A percentile compares a stretch with the other conserved stretches of the same genome.
phyloP scores from a whole-genome alignment of 2,888 invertebrate species.

The Ectobius pallidus region DNA sequence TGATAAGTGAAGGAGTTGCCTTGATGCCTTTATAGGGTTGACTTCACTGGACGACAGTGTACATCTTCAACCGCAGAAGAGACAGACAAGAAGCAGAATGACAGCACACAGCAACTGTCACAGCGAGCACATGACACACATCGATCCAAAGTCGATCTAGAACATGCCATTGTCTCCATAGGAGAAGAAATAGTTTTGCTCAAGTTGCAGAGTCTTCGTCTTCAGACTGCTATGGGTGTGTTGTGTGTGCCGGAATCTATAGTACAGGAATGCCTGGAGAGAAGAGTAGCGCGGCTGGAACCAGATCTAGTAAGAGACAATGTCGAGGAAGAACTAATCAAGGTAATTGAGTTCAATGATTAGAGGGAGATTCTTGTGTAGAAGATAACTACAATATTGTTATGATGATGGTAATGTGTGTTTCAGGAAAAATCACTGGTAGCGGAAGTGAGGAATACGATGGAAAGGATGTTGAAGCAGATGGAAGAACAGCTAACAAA shows the following conservation, averaged over 20 bases:
- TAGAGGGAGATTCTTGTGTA: too few species aligned
- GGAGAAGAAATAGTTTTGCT: slow-evolving; percentile 72
- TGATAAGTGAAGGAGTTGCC: too few species aligned
- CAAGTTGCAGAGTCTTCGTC: slow-evolving; percentile 56
- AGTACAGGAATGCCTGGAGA: slow-evolving; percentile 74
- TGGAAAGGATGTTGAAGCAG: slow-evolving; percentile 67
- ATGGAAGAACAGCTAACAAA: slow-evolving; percentile 73
- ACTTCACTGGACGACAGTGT: slow-evolving; percentile 58
- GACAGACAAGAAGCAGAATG: slow-evolving; percentile 70
- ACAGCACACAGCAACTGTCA: slow-evolving; percentile 68
- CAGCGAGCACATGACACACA: slow-evolving; percentile 71
- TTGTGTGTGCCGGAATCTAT: slow-evolving; percentile 76
- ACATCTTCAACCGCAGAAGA: slow-evolving; percentile 68
- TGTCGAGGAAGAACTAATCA: slow-evolving; percentile 78
- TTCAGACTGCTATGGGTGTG: slow-evolving; percentile 40
- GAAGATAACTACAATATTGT: too few species aligned
- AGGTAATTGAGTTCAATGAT: too few species aligned
- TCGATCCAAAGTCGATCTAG: slow-evolving; percentile 77
- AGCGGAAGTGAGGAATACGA: slow-evolving; percentile 67
- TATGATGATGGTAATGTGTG: too few species aligned
- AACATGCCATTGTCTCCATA: slow-evolving; percentile 69
- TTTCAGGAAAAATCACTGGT: slow-evolving; percentile 72
- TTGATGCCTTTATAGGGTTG: too few species aligned
- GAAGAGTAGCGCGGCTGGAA: slow-evolving; percentile 70
- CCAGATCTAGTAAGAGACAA: slow-evolving; percentile 77